These are phyloP conservation scores for Paratilapia polleni DNA, from an alignment of 2,113 vertebrate species.

Conservation along the genomic window DNA sequence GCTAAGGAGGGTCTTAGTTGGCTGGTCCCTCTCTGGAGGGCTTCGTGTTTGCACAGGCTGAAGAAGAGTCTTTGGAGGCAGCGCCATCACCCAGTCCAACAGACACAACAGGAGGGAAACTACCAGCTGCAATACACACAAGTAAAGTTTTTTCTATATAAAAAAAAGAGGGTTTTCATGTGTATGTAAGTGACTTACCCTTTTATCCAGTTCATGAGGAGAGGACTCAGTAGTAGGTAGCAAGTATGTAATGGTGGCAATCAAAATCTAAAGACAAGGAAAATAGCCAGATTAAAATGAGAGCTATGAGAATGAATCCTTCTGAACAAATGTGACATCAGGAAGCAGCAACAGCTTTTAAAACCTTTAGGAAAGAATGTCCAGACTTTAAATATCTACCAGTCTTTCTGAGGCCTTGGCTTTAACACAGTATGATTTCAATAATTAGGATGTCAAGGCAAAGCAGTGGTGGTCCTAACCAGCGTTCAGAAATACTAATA, in stretches of 20 bases:
- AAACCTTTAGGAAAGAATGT: background rate
- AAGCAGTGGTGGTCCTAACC: accelerated
- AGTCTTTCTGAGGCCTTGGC: background rate
- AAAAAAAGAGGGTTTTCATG: background rate
- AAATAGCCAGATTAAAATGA: background rate
- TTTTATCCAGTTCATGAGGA: conserved; percentile 94
- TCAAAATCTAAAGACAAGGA: conserved; percentile 85
- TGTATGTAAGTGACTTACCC: conserved; percentile 79
- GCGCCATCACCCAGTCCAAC: conserved; percentile 98
- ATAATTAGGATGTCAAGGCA: background rate
- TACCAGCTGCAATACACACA: conserved; percentile 85
- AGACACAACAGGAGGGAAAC: conserved; percentile 96
- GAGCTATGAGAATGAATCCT: background rate
- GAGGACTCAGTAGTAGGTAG: conserved; percentile 94
- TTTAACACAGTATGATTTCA: background rate
- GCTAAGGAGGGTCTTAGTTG: conserved; percentile 91
- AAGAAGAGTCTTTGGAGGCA: conserved; percentile 91
- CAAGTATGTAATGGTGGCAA: conserved; percentile 96
- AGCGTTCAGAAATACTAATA: background rate
- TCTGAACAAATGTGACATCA: background rate
- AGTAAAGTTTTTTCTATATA: background rate
- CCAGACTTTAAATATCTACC: accelerated
- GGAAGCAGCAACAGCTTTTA: background rate
- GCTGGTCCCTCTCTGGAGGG: conserved; percentile 87
- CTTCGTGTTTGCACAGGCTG: conserved; percentile 86